Base-by-base conservation (phyloP, 2,888 invertebrate species). In the Candidula unifasciata region DNA sequence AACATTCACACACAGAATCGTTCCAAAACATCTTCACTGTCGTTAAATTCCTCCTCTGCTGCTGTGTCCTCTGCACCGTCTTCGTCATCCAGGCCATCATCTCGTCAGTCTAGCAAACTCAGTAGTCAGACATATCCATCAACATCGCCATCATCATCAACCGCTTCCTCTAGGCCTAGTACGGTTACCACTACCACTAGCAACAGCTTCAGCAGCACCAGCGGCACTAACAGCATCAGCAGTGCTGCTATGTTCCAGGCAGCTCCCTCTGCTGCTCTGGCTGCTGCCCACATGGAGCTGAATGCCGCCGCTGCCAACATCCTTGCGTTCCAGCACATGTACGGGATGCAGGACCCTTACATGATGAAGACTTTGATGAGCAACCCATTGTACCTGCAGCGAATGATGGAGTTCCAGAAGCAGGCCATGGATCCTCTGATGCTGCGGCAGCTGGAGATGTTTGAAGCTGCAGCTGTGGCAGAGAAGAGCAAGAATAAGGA, bases 301-400 rank as follows among this genome's bases (percentile, higher is more conserved):
- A 85, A 85, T 44, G 85, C 85, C 37, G 85, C 81, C 21, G 85
- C 85, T 24, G 85, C 85, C 21, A 85, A 85, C 60, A 80, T 85
- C 57, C 52, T 85, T 0, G 81, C 85, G 35, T 81, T 77, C 52
- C 85, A 85, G 77, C 85, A 85, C 64, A 81, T 85, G 81, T 85
- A 85, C 24, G 85, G 85, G 52, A 85, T 85, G 85, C 81, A 81
- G 44, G 85, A 85, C 24, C 85, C 85, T 5, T 85, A 85, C 71
- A 78, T 85, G 74, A 85, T 85, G 85, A 85, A 85, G 33, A 81
- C 85, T 54, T 30, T 85, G 68, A 85, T 85, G 85, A 81, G 81
- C 60, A 85, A 85, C 60, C 85, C 85, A 18, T 27, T 85, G 66
- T 85, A 85, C 71, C 78, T 85, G n/a, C 85, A 85, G 78, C 44